phyloP scores from a whole-genome alignment of 2,113 vertebrate species.

The Speoplatyrhinus poulsoni region DNA sequence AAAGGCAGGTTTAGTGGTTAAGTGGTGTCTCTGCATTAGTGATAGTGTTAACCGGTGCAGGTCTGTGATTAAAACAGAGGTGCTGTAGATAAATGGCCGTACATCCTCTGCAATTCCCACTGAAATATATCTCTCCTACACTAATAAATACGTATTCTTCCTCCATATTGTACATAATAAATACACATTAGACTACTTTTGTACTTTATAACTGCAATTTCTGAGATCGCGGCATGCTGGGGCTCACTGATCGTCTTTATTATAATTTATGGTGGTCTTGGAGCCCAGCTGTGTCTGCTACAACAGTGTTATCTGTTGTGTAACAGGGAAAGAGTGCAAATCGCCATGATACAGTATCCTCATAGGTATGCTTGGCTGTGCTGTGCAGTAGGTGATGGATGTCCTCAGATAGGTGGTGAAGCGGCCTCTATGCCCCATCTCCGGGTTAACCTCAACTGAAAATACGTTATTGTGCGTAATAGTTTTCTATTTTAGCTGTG shows the following conservation, averaged over 20 bases:
- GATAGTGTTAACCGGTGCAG: slow-evolving; percentile 38
- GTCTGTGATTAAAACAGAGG: slow-evolving; percentile 48
- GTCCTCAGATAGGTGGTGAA: slow-evolving; percentile 38
- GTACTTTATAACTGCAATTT: slow-evolving; percentile 61
- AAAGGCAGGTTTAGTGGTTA: slow-evolving; percentile 17
- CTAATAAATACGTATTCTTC: slow-evolving; percentile 51
- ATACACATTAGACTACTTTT: slow-evolving; percentile 68
- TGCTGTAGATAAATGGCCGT: slow-evolving; percentile 31
- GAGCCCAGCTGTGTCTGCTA: slow-evolving; percentile 16
- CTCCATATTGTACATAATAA: slow-evolving; percentile 58
- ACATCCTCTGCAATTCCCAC: slow-evolving; percentile 9
- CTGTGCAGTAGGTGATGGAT: slow-evolving; percentile 42
- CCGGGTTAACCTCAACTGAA: slow-evolving; percentile 37
- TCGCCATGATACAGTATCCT: slow-evolving; percentile 24
- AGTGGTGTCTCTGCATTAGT: neutral
- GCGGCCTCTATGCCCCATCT: slow-evolving; percentile 22
- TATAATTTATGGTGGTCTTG: slow-evolving; percentile 63
- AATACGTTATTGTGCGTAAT: slow-evolving; percentile 26
- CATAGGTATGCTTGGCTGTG: slow-evolving; percentile 37
- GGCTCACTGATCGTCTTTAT: slow-evolving; percentile 58
- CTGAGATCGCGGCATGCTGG: slow-evolving; percentile 41
- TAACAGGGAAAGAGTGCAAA: slow-evolving; percentile 20
- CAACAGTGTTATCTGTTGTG: slow-evolving; percentile 25
- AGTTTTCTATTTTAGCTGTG: slow-evolving; percentile 41
- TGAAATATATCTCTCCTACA: slow-evolving; percentile 8